Evolutionary conservation across 1,140 invertebrate species (phyloP).

Genomic region (Tenebrio molitor): DNA sequence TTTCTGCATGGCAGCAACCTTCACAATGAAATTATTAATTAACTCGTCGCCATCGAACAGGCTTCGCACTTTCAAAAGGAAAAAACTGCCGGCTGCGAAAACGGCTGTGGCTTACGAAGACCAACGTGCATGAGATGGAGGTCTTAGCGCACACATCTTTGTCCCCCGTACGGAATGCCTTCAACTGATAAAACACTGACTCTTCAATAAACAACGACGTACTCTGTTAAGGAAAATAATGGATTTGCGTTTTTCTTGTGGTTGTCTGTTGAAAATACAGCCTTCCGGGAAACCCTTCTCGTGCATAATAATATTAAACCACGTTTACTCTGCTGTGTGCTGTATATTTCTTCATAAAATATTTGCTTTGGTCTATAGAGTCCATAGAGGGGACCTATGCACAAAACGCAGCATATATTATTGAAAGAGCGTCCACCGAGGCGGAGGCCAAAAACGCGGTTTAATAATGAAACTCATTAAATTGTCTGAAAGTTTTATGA

Average conservation of each 20-base stretch:
- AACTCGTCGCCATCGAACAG: constrained; percentile 38
- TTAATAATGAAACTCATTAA: constrained; percentile 5
- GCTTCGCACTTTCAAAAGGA: constrained; percentile 24
- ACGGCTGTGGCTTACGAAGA: neutral
- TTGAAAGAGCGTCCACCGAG: constrained; percentile 1
- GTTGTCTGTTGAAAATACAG: too few relatives aligned
- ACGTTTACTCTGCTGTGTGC: constrained; percentile 1
- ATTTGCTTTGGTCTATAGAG: neutral
- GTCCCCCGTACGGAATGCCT: too few relatives aligned
- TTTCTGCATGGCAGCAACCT: constrained; percentile 32
- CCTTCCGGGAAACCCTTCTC: neutral
- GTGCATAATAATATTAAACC: constrained; percentile 16
- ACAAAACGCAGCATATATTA: constrained; percentile 17
- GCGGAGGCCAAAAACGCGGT: neutral
- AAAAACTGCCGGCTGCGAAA: too few relatives aligned
- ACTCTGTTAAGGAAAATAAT: too few relatives aligned
- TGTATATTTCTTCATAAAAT: constrained; percentile 31
- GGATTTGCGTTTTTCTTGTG: too few relatives aligned
- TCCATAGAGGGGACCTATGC: neutral
- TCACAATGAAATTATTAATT: constrained; percentile 41
- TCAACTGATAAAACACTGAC: too few relatives aligned
- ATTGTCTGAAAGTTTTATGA: constrained; percentile 18
- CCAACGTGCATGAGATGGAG: neutral
- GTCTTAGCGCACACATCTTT: neutral
- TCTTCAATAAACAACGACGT: too few relatives aligned